Conservation (phyloP, 2,113 vertebrate species). For the Perccottus glenii region DNA sequence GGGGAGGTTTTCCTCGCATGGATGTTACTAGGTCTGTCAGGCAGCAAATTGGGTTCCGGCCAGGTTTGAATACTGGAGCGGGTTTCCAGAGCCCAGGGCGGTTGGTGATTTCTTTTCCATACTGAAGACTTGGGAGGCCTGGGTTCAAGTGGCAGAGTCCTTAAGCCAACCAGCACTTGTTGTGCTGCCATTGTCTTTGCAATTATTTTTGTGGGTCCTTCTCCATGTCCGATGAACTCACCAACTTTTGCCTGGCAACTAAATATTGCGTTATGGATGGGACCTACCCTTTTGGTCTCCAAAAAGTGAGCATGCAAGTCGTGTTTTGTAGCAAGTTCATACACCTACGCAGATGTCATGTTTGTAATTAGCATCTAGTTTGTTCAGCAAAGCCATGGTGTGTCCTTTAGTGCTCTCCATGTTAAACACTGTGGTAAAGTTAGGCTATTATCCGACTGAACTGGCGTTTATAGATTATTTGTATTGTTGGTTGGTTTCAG, state of each 20-base stretch:
- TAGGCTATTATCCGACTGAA: too few relatives aligned
- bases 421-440: too few relatives aligned
- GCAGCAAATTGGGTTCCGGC: not conserved
- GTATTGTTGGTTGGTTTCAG: too few relatives aligned
- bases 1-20: not conserved
- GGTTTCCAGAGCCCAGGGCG: not conserved
- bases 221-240: not conserved
- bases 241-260: not conserved
- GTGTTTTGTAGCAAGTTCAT: not conserved
- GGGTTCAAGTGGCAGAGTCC: not conserved
- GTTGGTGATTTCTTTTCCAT: not conserved
- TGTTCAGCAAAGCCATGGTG: not conserved
- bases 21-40: not conserved
- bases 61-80: not conserved
- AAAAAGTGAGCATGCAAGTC: not conserved
- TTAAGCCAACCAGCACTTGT: not conserved
- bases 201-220: not conserved
- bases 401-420: not conserved
- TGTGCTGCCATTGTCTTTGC: not conserved
- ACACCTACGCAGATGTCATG: not conserved
- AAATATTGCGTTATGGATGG: not conserved
- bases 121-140: not conserved
- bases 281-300: not conserved
- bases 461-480: too few relatives aligned
- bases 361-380: not conserved